Evolutionary conservation across 2,888 invertebrate genomes (phyloP), one percentile per base, ranked within the genome.

Genomic region (Lasioglossum malachurum): DNA sequence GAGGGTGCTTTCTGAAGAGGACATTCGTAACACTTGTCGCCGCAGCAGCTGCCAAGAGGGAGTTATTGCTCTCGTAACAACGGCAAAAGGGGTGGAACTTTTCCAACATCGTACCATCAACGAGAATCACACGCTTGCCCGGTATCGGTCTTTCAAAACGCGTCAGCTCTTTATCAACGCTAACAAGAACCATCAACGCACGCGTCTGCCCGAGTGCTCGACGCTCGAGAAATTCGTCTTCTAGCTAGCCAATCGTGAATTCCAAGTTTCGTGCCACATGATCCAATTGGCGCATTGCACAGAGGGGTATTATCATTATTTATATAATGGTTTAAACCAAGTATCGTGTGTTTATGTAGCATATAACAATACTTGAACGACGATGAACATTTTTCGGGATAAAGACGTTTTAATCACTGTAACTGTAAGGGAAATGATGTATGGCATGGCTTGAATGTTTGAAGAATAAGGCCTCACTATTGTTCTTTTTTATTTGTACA

Each of bases 11-110:
- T 76, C 87, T 87, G 84, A 87, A 89, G 87, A 91, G 90, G 86
- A 91, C 90, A 91, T 91, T 91, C 87, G 88, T 91, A 91, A 91
- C 90, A 91, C 91, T 91, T 91, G 90, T 91, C 90, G 90, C 87
- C 73, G 88, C 86, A 44, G 82, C 90, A 91, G 90, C 88, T 91
- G 90, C 87, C 85, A 79, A 83, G 71, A 87, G 87, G 87, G 86
- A 91, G 91, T 88, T 91, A 91, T 90, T 90, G 88, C 88, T 89
- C 83, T 80, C 84, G 78, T 89, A 90, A 91, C 87, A 89, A 88
- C 86, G 86, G 73, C 82, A 76, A 85, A 81, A 79, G 75, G 83
- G 84, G 77, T 83, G 77, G 87, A 87, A 83, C 83, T 80, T 87
- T 90, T 88, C 86, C 84, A 79, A 81, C 81, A 76, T 73, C 75